phyloP scores from a whole-genome alignment of 2,797 vertebrate species.

The Ctenochaetus hawaiiensis region DNA sequence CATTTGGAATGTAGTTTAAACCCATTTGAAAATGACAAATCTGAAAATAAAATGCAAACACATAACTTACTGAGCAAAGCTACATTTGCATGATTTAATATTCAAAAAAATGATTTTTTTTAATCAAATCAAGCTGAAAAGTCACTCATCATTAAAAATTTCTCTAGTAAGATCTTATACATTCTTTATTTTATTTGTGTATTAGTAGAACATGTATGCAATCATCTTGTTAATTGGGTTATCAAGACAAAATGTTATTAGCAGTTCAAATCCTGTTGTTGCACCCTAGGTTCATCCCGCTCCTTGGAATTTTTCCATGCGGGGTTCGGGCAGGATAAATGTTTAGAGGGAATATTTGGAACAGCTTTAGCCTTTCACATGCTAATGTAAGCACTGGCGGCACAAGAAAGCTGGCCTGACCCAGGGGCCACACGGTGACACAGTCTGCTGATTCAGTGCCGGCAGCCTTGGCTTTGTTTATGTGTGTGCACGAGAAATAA shows the following conservation, averaged over 20 bases:
- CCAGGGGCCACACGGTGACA: conserved; percentile 87
- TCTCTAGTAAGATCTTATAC: background rate
- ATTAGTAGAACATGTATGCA: conserved; percentile 13
- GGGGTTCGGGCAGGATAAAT: conserved; percentile 76
- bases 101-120: background rate
- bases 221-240: conserved; percentile 36
- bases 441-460: conserved; percentile 89
- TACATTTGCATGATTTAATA: background rate
- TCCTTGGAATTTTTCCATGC: conserved; percentile 69
- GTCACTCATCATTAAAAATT: background rate
- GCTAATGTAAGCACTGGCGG: conserved; percentile 87
- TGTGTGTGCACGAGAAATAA: conserved; percentile 89
- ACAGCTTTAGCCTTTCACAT: conserved; percentile 86
- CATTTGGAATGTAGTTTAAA: conserved; percentile 9
- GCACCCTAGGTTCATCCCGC: conserved; percentile 41
- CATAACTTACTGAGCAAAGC: background rate
- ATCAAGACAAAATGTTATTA: conserved; percentile 38
- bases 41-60: conserved; percentile 38
- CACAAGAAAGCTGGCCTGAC: conserved; percentile 88
- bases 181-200: background rate
- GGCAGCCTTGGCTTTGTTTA: conserved; percentile 87
- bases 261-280: conserved; percentile 17
- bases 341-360: conserved; percentile 85
- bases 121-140: conserved; percentile 2
- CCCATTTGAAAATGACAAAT: conserved; percentile 47